A percentile compares a stretch with the other conserved stretches of the same genome.
These are phyloP conservation scores for Ornithoptera alexandrae DNA, from an alignment of 2,888 invertebrate species.

Conservation along the genomic window DNA sequence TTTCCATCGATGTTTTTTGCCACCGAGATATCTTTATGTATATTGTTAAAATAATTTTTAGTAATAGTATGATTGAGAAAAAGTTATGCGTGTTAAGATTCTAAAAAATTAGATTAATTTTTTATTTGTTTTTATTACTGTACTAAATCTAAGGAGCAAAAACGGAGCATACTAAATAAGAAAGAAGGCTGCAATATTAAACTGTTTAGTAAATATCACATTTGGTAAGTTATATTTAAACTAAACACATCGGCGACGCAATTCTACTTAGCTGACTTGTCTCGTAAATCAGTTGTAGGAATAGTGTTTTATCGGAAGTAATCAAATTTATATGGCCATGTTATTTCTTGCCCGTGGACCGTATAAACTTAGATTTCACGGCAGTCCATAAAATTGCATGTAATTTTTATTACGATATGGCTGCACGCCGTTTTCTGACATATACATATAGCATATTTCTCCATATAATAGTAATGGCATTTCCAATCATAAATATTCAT, in stretches of 20 bases:
- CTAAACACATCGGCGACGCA: neutral
- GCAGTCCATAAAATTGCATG: slow-evolving; percentile 38
- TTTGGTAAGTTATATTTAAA: neutral
- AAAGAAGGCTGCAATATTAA: too few relatives aligned
- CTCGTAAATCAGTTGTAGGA: slow-evolving; percentile 31
- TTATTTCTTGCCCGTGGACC: slow-evolving; percentile 46
- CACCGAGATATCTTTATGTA: too few relatives aligned
- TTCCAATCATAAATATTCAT: too few relatives aligned
- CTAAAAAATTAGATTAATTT: too few relatives aligned
- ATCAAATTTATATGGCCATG: slow-evolving; percentile 53
- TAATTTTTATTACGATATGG: slow-evolving; percentile 36
- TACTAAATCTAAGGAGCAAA: too few relatives aligned
- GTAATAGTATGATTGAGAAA: too few relatives aligned
- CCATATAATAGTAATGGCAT: neutral
- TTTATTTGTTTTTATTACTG: too few relatives aligned
- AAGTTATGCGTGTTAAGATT: too few relatives aligned
- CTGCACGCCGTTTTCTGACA: neutral
- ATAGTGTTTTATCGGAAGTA: slow-evolving; percentile 46
- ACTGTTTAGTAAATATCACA: neutral
- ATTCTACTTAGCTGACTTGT: slow-evolving; percentile 29
- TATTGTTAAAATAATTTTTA: too few relatives aligned
- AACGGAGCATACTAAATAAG: too few relatives aligned
- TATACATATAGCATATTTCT: neutral
- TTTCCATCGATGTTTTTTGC: too few relatives aligned
- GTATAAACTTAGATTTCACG: slow-evolving; percentile 50